These are phyloP conservation scores for Mythimna lalbum DNA, from an alignment of 2,888 invertebrate species.

Conservation along the genomic window DNA sequence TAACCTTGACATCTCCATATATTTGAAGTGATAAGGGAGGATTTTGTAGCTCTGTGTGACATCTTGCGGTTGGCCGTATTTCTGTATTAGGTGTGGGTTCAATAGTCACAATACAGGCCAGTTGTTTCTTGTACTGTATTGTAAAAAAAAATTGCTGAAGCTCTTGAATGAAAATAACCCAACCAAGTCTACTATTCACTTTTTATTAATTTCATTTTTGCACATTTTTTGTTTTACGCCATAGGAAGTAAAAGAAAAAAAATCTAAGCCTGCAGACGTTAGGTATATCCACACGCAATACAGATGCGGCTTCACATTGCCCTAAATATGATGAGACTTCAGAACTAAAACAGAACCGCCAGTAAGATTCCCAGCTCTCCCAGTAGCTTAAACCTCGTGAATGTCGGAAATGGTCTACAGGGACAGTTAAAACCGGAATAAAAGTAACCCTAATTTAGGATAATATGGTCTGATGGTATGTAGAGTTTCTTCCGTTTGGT, in stretches of 20 bases:
- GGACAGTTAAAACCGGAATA: too few relatives aligned
- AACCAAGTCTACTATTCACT: neutral
- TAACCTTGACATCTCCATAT: neutral
- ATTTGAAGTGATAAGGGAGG: neutral
- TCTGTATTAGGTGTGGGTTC: conserved; percentile 2
- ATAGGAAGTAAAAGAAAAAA: neutral
- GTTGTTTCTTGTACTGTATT: too few relatives aligned
- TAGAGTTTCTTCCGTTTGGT: too few relatives aligned
- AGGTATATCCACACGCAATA: conserved; percentile 1
- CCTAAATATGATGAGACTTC: conserved; percentile 2
- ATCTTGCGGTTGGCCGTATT: neutral
- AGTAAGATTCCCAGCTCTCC: neutral
- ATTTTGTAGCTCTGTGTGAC: neutral
- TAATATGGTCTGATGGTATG: too few relatives aligned
- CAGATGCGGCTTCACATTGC: neutral
- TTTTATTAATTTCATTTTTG: too few relatives aligned
- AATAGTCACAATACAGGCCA: neutral
- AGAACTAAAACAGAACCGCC: neutral
- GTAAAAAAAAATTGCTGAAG: too few relatives aligned
- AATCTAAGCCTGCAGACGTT: neutral
- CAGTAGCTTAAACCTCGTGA: neutral
- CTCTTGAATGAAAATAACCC: neutral
- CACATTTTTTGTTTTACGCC: neutral
- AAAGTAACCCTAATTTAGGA: too few relatives aligned
- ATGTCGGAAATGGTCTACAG: neutral